These are phyloP conservation scores for Thereuonema tuberculata DNA, from an alignment of 1,140 invertebrate genomes.

Conservation along the genomic window DNA sequence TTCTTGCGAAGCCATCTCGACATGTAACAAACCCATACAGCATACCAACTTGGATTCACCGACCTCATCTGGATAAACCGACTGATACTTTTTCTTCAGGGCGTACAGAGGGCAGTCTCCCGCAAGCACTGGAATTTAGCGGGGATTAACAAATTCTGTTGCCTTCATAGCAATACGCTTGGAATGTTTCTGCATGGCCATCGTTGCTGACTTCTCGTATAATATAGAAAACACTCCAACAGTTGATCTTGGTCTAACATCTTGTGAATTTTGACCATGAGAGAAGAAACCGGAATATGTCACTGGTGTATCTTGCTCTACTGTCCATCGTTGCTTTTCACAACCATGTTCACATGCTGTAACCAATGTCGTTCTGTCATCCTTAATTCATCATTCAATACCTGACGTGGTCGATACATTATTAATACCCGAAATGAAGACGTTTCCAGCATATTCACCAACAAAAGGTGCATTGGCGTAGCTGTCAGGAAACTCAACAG, in stretches of 20 bases:
- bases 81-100: not conserved
- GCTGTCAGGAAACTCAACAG: not conserved
- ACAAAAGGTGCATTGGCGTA: not conserved
- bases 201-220: not conserved
- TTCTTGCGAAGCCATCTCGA: not conserved
- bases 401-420: not conserved
- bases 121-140: not conserved
- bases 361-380: not conserved
- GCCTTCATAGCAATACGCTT: not conserved
- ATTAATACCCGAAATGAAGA: not conserved
- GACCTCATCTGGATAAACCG: not conserved
- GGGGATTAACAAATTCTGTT: not conserved
- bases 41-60: not conserved
- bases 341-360: not conserved
- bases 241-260: not conserved
- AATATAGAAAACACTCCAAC: not conserved
- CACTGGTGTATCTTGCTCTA: not conserved
- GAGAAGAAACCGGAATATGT: not conserved
- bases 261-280: not conserved
- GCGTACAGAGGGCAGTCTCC: not conserved
- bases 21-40: not conserved
- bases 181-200: not conserved
- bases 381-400: not conserved
- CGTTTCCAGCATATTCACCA: not conserved
- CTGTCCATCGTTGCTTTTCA: not conserved